Base-by-base conservation (phyloP, 2,888 invertebrate species). In the Neoitamus cyanurus region DNA sequence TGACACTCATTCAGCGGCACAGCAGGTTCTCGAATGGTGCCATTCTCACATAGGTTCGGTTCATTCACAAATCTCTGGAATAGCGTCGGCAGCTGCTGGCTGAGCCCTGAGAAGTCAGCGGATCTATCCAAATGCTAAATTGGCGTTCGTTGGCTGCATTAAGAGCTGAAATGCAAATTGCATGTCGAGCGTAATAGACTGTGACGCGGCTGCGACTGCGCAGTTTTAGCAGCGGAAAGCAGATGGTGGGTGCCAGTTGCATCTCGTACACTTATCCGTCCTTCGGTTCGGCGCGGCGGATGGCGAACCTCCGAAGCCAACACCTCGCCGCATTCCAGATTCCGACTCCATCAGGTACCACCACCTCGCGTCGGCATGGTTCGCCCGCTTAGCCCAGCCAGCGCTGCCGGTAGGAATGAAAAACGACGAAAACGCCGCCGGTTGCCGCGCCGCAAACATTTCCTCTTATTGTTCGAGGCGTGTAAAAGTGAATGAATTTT, bases 401-500 rank as follows among this genome's bases (percentile, higher is more conserved):
- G 20, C 15, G 48, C 20, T n/a, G 46, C 9, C 34, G 3, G 13
- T 6, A 78, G 25, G 28, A 82, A 69, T 69, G 69, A 83, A 83
- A 42, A 83, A 83, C 70, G 42, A 73, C 31, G 7, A 46, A 48
- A 83, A 30, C 30, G 72, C 20, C n/a, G n/a, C 25, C n/a, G n/a
- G 1, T 20, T 5, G 20, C 25, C 42, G n/a, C 5, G 6, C 37
- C 3, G 20, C 36, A 20, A 83, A 72, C 73, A 83, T 83, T 83
- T 83, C 83, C 83, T 83, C 73, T 75, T 58, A 73, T 83, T 83
- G 83, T 83, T 83, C 20, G 70, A 42, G 48, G 48, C 83, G 83
- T 72, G 58, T 75, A 83, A 83, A 73, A 83, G 83, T 83, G 83
- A 83, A 75, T 83, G 83, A 75, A 83, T 73, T 73, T 83, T 83